These are phyloP conservation scores for Trochalopteron elliotii DNA, from an alignment of 2,113 vertebrate genomes.

Conservation along the genomic window DNA sequence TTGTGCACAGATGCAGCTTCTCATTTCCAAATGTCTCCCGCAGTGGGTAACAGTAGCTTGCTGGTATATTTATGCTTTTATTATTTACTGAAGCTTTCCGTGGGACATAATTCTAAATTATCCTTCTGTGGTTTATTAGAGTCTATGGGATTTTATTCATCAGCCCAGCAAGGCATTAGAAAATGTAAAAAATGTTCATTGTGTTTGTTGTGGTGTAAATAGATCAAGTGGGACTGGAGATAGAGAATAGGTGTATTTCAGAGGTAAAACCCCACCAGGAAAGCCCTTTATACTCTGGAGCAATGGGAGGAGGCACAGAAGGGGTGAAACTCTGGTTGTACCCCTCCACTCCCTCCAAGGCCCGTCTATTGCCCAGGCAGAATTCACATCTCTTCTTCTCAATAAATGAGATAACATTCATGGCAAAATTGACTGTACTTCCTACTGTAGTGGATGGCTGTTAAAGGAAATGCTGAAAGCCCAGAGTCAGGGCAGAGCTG, in stretches of 20 bases:
- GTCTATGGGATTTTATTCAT: slow-evolving; percentile 40
- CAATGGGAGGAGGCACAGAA: neutral
- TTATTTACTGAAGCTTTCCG: slow-evolving; percentile 54
- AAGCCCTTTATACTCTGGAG: neutral
- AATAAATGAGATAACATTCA: neutral
- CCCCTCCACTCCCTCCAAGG: neutral
- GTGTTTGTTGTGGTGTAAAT: neutral
- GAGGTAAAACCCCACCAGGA: neutral
- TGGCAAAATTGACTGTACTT: neutral
- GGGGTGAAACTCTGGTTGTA: neutral
- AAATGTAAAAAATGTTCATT: slow-evolving; percentile 10
- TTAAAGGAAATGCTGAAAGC: neutral
- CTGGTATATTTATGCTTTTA: slow-evolving; percentile 51
- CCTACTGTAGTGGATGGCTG: neutral
- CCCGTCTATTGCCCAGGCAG: neutral
- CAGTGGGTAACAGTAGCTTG: slow-evolving; percentile 42
- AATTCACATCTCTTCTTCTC: neutral
- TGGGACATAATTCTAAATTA: slow-evolving; percentile 43
- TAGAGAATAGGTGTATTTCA: neutral
- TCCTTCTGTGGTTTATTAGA: slow-evolving; percentile 50
- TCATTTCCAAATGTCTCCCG: slow-evolving; percentile 34
- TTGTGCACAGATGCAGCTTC: slow-evolving; percentile 33
- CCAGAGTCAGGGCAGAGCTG: neutral
- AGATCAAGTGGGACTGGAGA: neutral
- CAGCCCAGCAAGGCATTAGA: slow-evolving; percentile 24